These are phyloP conservation scores for Epizoanthus fatuus DNA, from an alignment of 92 coral and sea anemone genomes.

Conservation along the genomic window DNA sequence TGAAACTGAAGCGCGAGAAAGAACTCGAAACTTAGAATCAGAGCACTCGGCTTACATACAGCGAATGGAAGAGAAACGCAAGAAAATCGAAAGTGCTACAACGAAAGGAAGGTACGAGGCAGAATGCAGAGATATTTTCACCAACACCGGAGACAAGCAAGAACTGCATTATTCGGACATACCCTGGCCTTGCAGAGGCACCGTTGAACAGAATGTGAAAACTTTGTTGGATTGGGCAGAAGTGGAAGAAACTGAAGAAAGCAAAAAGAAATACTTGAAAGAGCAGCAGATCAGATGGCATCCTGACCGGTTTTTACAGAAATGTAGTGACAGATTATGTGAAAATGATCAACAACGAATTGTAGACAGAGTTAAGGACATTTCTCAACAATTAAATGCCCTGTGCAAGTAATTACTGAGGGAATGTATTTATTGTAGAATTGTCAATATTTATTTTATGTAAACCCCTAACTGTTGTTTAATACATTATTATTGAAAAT, in stretches of 20 bases:
- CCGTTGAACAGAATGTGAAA: slow-evolving; percentile 66
- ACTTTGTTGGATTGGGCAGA: slow-evolving; percentile 73
- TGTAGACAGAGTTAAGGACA: slow-evolving; percentile 79
- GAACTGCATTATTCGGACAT: slow-evolving; percentile 64
- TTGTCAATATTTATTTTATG: too few species aligned
- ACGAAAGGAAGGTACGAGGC: slow-evolving; percentile 72
- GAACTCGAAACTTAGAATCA: slow-evolving; percentile 73
- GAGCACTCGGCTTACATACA: slow-evolving; percentile 83
- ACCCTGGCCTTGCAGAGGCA: slow-evolving; percentile 93
- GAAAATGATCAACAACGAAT: slow-evolving; percentile 71
- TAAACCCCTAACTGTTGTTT: too few species aligned
- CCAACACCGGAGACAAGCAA: slow-evolving; percentile 1
- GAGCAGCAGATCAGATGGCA: slow-evolving; percentile 97
- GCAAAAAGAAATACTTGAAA: slow-evolving; percentile 74
- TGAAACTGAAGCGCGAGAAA: slow-evolving; percentile 61
- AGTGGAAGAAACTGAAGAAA: slow-evolving; percentile 49
- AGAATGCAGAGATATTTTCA: slow-evolving; percentile 71
- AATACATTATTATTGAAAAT: too few species aligned
- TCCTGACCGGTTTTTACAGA: slow-evolving; percentile 94
- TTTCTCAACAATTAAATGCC: slow-evolving; percentile 91
- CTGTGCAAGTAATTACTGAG: slow-evolving; percentile 18
- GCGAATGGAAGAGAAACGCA: slow-evolving; percentile 57
- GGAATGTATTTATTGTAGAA: background rate
- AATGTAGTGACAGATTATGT: slow-evolving; percentile 78
- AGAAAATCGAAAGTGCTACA: slow-evolving; percentile 34